These are phyloP conservation scores for Phenganax subtilis DNA, from an alignment of 92 coral and sea anemone species.

Conservation along the genomic window DNA sequence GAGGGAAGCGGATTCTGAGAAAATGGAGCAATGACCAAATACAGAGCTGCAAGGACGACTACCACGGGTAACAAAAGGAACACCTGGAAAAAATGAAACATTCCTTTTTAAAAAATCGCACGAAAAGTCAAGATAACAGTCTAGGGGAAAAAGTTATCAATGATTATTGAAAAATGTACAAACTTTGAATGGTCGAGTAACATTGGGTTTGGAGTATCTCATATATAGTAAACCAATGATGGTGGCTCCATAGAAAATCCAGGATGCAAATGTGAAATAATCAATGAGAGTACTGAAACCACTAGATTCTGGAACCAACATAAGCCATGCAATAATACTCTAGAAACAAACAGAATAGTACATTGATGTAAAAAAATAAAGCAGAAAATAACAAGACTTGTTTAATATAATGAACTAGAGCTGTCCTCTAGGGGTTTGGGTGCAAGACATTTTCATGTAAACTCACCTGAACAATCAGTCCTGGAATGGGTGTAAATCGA, in stretches of 20 bases:
- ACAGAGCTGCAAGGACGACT: slow-evolving; percentile 70
- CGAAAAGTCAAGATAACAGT: background rate
- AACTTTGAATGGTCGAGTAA: slow-evolving; percentile 76
- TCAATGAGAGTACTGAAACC: slow-evolving; percentile 77
- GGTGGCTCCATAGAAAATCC: slow-evolving; percentile 86
- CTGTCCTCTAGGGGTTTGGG: too few species aligned
- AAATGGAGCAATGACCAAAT: slow-evolving; percentile 84
- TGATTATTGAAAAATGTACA: background rate
- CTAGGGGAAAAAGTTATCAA: background rate
- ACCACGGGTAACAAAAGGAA: slow-evolving; percentile 64
- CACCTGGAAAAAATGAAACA: slow-evolving; percentile 50
- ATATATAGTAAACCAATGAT: slow-evolving; percentile 70
- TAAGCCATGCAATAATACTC: slow-evolving; percentile 88
- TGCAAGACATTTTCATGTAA: too few species aligned
- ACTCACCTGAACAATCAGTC: slow-evolving; percentile 78
- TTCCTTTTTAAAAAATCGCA: background rate
- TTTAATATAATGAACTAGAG: too few species aligned
- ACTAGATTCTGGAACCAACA: slow-evolving; percentile 88
- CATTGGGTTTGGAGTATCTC: slow-evolving; percentile 60
- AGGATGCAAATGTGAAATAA: slow-evolving; percentile 93
- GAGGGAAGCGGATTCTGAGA: slow-evolving; percentile 74
- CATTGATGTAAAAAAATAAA: too few species aligned
- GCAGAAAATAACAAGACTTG: too few species aligned
- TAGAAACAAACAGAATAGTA: slow-evolving; percentile 16
- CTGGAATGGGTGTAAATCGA: slow-evolving; percentile 81